Conservation (phyloP, 2,888 invertebrate genomes). For the Sarcophaga rosellei region DNA sequence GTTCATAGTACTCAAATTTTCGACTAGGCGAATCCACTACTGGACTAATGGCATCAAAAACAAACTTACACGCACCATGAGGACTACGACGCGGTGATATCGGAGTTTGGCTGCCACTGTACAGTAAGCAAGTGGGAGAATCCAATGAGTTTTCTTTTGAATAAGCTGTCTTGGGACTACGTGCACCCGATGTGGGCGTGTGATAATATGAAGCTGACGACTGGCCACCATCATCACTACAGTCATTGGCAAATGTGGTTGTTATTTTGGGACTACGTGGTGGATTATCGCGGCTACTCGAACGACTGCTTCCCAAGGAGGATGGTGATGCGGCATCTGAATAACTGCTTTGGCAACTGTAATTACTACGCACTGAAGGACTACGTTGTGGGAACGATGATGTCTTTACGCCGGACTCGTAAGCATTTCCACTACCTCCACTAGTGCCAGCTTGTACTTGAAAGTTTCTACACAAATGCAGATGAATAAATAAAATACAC, state of each 20-base stretch:
- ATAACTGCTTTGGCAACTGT: slow-evolving; percentile 71
- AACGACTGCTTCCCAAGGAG: slow-evolving; percentile 61
- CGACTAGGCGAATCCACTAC: slow-evolving; percentile 71
- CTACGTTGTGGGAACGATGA: slow-evolving; percentile 68
- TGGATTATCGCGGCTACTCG: slow-evolving; percentile 73
- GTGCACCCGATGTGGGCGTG: slow-evolving; percentile 76
- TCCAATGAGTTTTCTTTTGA: slow-evolving; percentile 75
- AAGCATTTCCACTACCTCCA: slow-evolving; percentile 42
- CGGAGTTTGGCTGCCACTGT: slow-evolving; percentile 70
- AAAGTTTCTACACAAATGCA: slow-evolving; percentile 51
- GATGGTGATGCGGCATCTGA: slow-evolving; percentile 62
- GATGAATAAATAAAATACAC: neutral
- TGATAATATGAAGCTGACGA: slow-evolving; percentile 78
- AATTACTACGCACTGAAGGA: slow-evolving; percentile 71
- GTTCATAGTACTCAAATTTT: slow-evolving; percentile 80
- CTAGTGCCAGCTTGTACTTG: slow-evolving; percentile 35
- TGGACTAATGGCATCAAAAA: slow-evolving; percentile 82
- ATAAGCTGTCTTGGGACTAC: slow-evolving; percentile 72
- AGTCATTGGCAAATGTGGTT: slow-evolving; percentile 79
- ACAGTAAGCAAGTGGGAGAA: slow-evolving; percentile 70
- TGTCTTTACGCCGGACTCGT: slow-evolving; percentile 62
- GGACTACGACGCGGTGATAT: slow-evolving; percentile 81
- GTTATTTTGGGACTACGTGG: slow-evolving; percentile 81
- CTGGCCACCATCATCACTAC: slow-evolving; percentile 74
- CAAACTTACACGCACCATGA: slow-evolving; percentile 84